phyloP scores from a whole-genome alignment of 2,888 invertebrate genomes.

The Aplocera efformata region DNA sequence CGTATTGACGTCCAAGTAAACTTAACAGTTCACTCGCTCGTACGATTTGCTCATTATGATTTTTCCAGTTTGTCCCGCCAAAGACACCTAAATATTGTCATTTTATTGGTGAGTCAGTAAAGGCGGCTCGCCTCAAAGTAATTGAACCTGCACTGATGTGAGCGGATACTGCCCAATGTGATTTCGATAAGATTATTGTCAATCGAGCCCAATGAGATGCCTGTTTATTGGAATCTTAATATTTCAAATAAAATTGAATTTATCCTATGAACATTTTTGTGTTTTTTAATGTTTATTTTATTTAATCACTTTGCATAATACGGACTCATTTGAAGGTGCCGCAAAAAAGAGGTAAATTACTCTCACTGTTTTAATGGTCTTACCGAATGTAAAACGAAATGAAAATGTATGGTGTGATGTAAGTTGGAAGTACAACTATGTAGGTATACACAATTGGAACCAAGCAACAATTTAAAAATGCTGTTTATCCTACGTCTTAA shows the following conservation, averaged over 20 bases:
- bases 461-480: no score
- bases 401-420: no score
- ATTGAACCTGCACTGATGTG: constrained; percentile 14
- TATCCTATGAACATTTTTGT: neutral
- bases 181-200: constrained; percentile 19
- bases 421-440: no score
- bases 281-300: no score
- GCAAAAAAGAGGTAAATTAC: no score
- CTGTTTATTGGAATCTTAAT: constrained; percentile 6
- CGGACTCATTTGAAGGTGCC: no score
- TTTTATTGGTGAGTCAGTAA: constrained; percentile 22
- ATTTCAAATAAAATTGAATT: constrained; percentile 5
- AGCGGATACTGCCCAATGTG: constrained; percentile 9
- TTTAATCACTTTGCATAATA: no score
- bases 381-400: no score
- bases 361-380: no score
- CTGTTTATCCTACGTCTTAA: no score
- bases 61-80: constrained; percentile 6
- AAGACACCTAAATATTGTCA: constrained; percentile 21
- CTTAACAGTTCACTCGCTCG: neutral
- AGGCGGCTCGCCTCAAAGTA: constrained; percentile 16
- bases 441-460: no score
- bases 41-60: constrained; percentile 1
- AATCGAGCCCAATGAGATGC: constrained; percentile 16
- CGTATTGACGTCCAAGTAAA: neutral